Base-by-base conservation (phyloP, 64 coral and sea anemone genomes). In the Exaiptasia diaphana region DNA sequence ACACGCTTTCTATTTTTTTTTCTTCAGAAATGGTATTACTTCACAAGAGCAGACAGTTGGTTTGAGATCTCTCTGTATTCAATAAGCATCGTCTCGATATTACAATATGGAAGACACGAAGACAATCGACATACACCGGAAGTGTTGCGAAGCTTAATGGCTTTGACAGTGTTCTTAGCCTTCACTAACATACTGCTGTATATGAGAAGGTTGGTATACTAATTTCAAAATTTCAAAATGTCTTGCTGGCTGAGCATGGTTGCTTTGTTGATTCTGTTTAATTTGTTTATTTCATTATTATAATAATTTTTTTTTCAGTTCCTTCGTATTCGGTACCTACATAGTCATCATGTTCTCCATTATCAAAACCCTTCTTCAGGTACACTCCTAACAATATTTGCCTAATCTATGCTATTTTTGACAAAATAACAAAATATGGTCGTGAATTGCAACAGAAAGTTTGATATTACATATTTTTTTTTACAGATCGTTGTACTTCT, bases 21-120 rank as follows among this genome's bases (percentile, higher is more conserved):
- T 25, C 13, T 41, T 10, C n/a, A 83, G 80, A 69, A 25, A 40
- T 23, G 68, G 1, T 40, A 83, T 17, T 83, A 83, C 36, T 83
- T 83, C 25, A 72, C 2, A 23, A 67, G 71, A 62, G 2, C 71
- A 5, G 80, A 83, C 3, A 83, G 71, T 31, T 83, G 80, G 80
- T 71, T 83, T 30, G 80, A 83, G 52, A 24, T 45, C 35, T 2
- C 56, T 71, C 44, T 83, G 4, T 83, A 71, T 49, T 36, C 31
- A 2, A 5, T 38, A 30, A 83, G 80, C 24, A 11, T 83, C 3
- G 17, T 36, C 6, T 63, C 38, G 4, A 48, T 67, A 5, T 5
- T 70, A 4, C 14, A 22, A 0, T 50, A 56, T 50, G 53, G 67
- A 14, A 6, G 55, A 0, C 24, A 52, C 24, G 9, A 83, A 22